Base-by-base conservation (phyloP, 2,888 invertebrate genomes). In the Serrognathus titanus region DNA sequence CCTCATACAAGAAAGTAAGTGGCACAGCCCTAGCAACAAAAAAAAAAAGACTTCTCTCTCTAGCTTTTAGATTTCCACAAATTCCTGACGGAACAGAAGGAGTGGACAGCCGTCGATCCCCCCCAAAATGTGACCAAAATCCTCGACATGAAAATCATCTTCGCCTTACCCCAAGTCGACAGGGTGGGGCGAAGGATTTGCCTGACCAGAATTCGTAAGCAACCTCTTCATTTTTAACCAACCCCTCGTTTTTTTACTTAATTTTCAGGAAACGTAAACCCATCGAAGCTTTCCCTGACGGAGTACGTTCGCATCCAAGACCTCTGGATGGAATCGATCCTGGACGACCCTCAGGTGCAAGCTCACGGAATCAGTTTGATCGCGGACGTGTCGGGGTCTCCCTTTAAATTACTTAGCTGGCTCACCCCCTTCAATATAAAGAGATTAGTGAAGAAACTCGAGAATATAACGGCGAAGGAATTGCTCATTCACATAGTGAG, bases 231-330 rank as follows among this genome's bases (percentile, higher is more conserved):
- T 20, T n/a, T 13, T 10, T 41, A 48, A 43, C 3, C 20, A 39
- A 9, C 46, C 9, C n/a, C 20, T 10, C 6, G 2, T 20, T 20
- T 20, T 20, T 4, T 20, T 2, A 20, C 4, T 20, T 20, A 4
- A 4, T 20, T 58, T 59, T 53, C 47, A 73, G 73, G 63, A 35
- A 69, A 69, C 51, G 59, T 72, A 6, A 65, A 73, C 56, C 62
- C 70, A 1, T 59, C 63, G 0, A 68, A 63, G 51, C 69, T 71
- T 53, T 59, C 62, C 4, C 51, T 76, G 2, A 53, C 66, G 35
- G 75, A 77, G 48, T 60, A 75, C 38, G 64, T 73, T 8, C 66
- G 71, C 43, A 65, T 77, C 13, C 76, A 78, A 52, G 76, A 76
- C 57, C 63, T 75, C 3, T 76, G 75, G 74, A 51, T 77, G 12